Conservation (phyloP, 2,113 vertebrate genomes). For the Dicerorhinus sumatrensis region DNA sequence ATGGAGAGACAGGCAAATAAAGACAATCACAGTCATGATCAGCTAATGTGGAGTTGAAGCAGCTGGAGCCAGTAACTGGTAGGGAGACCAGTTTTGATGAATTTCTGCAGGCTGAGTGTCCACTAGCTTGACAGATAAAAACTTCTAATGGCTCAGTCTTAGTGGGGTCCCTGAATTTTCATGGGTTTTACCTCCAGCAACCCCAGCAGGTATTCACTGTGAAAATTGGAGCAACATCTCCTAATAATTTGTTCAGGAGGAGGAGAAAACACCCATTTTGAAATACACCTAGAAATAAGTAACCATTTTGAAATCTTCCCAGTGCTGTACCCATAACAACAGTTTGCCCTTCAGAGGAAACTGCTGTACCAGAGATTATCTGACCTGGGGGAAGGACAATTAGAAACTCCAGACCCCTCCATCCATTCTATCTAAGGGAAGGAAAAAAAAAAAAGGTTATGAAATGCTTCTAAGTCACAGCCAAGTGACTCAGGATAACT, state of each 20-base stretch:
- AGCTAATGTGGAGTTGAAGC: neutral
- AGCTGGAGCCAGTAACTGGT: neutral
- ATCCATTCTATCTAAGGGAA: neutral
- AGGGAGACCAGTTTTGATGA: neutral
- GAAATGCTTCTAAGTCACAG: neutral
- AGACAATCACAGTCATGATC: neutral
- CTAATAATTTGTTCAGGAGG: neutral
- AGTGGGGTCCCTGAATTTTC: neutral
- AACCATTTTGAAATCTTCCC: neutral
- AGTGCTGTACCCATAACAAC: neutral
- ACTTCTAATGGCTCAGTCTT: neutral
- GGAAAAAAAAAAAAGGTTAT: neutral
- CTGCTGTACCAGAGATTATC: neutral
- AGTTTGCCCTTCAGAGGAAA: neutral
- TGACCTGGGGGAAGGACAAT: neutral
- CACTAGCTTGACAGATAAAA: neutral
- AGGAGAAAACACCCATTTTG: neutral
- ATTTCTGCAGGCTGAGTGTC: neutral
- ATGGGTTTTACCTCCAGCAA: neutral
- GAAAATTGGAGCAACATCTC: neutral
- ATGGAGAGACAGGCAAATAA: neutral
- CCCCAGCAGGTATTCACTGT: neutral
- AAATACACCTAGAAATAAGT: neutral
- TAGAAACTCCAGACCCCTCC: neutral
- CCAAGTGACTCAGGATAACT: neutral